Conservation (phyloP, 2,797 vertebrate genomes). For the Anguilla anguilla region DNA sequence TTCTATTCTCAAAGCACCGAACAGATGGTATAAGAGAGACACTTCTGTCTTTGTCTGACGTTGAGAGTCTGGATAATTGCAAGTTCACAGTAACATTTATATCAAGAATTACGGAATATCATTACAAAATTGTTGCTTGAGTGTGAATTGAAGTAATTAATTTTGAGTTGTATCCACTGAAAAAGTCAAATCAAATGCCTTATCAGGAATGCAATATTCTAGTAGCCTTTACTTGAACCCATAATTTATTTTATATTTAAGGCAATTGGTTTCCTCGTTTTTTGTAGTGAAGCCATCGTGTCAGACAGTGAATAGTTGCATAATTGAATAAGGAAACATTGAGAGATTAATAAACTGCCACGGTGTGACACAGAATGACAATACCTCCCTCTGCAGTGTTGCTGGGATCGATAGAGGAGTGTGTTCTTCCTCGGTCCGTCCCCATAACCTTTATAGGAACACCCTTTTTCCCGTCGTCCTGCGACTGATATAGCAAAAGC, state of each 20-base stretch:
- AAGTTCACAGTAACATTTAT: not conserved
- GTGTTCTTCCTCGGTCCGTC: not conserved
- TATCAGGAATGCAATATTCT: not conserved
- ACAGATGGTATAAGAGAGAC: conserved; percentile 1
- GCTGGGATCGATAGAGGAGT: not conserved
- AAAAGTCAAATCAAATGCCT: not conserved
- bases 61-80: conserved; percentile 3
- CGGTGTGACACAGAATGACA: not conserved
- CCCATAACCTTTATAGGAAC: not conserved
- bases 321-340: not conserved
- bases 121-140: conserved; percentile 12
- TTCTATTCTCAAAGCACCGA: not conserved
- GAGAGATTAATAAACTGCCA: not conserved
- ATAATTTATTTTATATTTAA: not conserved
- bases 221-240: not conserved
- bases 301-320: not conserved
- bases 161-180: not conserved
- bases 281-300: not conserved
- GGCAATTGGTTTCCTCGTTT: not conserved
- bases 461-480: not conserved
- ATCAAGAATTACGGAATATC: not conserved
- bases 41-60: conserved; percentile 5
- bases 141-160: conserved; percentile 6
- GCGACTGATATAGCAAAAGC: not conserved
- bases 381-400: not conserved